phyloP scores from a whole-genome alignment of 2,797 vertebrate species.

The Glossophaga mutica region DNA sequence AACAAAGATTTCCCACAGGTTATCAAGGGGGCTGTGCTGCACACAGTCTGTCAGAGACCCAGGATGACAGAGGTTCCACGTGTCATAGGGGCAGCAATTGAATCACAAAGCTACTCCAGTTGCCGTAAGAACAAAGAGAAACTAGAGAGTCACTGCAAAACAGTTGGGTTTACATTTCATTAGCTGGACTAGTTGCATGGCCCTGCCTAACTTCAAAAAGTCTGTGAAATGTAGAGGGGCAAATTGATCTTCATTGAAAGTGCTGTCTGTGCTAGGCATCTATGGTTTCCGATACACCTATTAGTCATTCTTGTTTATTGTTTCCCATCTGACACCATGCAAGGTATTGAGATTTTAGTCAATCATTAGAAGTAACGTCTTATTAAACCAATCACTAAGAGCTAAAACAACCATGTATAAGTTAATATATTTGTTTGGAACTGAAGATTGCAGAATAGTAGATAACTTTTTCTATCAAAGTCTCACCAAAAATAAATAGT shows the following conservation, averaged over 20 bases:
- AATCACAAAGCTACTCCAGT: not conserved
- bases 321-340: not conserved
- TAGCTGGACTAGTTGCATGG: not conserved
- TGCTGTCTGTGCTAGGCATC: not conserved
- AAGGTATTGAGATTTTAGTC: slow-evolving; percentile 16
- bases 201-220: not conserved
- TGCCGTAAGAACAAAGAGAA: not conserved
- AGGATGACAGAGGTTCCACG: not conserved
- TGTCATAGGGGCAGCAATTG: not conserved
- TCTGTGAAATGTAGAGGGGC: not conserved
- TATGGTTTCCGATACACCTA: not conserved
- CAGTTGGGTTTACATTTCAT: not conserved
- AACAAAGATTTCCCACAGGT: not conserved
- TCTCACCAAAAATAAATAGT: not conserved
- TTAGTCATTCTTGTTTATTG: not conserved
- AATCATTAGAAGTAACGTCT: not conserved
- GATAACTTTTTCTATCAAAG: not conserved
- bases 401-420: not conserved
- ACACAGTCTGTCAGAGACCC: not conserved
- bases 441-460: not conserved
- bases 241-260: not conserved
- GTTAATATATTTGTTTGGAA: not conserved
- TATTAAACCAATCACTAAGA: not conserved
- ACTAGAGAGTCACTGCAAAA: not conserved
- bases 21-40: not conserved